Conservation (phyloP, 1,140 invertebrate species). For the Diuraphis noxia region DNA sequence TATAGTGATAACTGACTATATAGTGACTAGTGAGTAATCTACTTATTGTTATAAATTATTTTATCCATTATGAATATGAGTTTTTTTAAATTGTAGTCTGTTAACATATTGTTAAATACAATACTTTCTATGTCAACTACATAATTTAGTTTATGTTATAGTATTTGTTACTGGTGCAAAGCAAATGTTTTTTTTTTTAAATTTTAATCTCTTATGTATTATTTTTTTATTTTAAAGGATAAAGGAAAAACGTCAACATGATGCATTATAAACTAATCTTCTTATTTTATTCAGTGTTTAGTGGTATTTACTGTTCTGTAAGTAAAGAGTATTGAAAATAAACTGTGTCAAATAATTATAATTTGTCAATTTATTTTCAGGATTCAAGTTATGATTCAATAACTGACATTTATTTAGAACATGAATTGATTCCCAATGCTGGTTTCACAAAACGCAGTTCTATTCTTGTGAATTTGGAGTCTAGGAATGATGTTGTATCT, state of each 20-base stretch:
- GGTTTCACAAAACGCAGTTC: constrained; percentile 26
- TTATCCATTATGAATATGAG: background rate
- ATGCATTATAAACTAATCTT: background rate
- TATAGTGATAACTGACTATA: background rate
- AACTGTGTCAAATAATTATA: background rate
- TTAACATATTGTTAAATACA: background rate
- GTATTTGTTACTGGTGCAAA: background rate
- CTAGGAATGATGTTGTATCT: constrained; percentile 27
- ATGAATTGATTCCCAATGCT: constrained; percentile 35
- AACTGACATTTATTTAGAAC: constrained; percentile 40
- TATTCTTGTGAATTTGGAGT: constrained; percentile 14
- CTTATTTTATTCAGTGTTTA: background rate
- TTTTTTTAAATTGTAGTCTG: background rate
- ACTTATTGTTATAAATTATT: too few relatives aligned
- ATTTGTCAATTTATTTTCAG: constrained; percentile 25
- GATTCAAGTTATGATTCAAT: constrained; percentile 46
- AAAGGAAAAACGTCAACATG: background rate
- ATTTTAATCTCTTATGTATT: too few relatives aligned
- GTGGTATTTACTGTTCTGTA: background rate
- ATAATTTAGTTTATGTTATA: too few relatives aligned
- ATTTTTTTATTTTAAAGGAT: background rate
- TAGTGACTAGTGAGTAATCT: background rate
- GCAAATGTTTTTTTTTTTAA: background rate
- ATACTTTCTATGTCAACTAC: background rate
- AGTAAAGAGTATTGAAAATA: background rate